Evolutionary conservation across 1,140 invertebrate genomes (phyloP).

Genomic region (Drosophila orosa): DNA sequence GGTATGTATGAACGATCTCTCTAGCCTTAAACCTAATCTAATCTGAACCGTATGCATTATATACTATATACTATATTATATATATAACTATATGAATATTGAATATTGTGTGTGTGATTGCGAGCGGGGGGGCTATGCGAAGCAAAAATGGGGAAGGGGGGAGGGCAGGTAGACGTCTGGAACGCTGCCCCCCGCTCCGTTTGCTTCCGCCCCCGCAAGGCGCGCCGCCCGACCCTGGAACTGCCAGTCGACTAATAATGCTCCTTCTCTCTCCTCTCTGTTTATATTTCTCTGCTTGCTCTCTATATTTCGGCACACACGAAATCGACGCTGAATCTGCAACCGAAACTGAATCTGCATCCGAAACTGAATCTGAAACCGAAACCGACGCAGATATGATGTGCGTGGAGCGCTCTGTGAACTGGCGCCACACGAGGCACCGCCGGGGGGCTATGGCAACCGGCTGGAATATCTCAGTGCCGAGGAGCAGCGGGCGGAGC

Average conservation of each 20-base stretch:
- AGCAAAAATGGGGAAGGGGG: slow-evolving; percentile 17
- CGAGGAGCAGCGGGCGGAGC: slow-evolving; percentile 92
- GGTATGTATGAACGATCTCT: slow-evolving; percentile 78
- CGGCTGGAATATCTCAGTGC: slow-evolving; percentile 89
- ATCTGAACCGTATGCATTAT: slow-evolving; percentile 46
- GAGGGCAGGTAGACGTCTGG: neutral
- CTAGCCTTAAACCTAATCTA: slow-evolving; percentile 55
- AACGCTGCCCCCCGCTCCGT: neutral
- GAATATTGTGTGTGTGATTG: slow-evolving; percentile 23
- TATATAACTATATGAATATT: slow-evolving; percentile 28
- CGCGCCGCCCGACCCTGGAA: slow-evolving; percentile 5
- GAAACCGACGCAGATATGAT: slow-evolving; percentile 92
- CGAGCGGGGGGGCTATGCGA: slow-evolving; percentile 25
- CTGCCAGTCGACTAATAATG: slow-evolving; percentile 56
- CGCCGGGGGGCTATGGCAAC: slow-evolving; percentile 89
- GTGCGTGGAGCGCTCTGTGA: slow-evolving; percentile 94
- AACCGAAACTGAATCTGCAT: neutral
- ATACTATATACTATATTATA: slow-evolving; percentile 44
- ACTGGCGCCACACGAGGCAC: slow-evolving; percentile 89
- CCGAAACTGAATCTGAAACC: neutral
- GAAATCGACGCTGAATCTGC: neutral
- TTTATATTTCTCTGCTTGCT: slow-evolving; percentile 76
- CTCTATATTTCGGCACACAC: slow-evolving; percentile 52
- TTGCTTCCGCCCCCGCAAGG: slow-evolving; percentile 25
- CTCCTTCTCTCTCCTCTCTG: slow-evolving; percentile 42